A percentile compares a stretch with the other conserved stretches of the same genome.
Conservation (phyloP, 1,140 invertebrate species). For the Apis dorsata region DNA sequence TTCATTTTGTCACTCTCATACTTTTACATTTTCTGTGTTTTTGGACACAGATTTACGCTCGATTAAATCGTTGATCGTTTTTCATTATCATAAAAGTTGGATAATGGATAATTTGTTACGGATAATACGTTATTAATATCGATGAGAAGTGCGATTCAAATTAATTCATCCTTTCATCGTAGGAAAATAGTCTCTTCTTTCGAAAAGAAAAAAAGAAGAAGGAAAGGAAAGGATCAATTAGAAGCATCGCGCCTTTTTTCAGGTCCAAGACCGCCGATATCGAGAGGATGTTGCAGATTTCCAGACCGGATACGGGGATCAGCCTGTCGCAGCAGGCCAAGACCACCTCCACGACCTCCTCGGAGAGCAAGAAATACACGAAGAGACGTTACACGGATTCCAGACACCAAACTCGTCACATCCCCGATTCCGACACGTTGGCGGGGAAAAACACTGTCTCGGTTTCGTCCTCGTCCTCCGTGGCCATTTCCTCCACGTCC, state of each 20-base stretch:
- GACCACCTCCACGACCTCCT: constrained; percentile 62
- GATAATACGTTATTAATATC: no score
- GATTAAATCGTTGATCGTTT: no score
- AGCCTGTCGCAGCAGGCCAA: constrained; percentile 49
- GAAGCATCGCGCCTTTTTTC: constrained; percentile 23
- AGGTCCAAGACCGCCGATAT: constrained; percentile 86
- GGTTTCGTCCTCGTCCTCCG: constrained; percentile 55
- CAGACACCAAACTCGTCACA: constrained; percentile 83
- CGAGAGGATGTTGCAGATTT: constrained; percentile 82
- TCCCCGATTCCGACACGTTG: constrained; percentile 81
- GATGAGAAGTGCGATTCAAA: no score
- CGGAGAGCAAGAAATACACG: constrained; percentile 83
- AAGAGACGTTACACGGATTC: constrained; percentile 83
- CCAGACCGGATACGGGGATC: constrained; percentile 60
- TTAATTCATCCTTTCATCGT: no score
- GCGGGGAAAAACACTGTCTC: constrained; percentile 64
- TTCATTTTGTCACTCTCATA: neutral
- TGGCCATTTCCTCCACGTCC: constrained; percentile 55
- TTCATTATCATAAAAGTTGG: no score
- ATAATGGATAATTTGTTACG: no score
- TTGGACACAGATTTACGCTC: no score
- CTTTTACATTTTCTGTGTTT: no score
- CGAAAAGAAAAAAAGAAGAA: no score
- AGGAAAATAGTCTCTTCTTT: no score
- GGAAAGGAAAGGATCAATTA: neutral